Evolutionary conservation across 2,113 vertebrate species (phyloP), one percentile per base, ranked within the genome.

Genomic region (Nothoprocta pentlandii): DNA sequence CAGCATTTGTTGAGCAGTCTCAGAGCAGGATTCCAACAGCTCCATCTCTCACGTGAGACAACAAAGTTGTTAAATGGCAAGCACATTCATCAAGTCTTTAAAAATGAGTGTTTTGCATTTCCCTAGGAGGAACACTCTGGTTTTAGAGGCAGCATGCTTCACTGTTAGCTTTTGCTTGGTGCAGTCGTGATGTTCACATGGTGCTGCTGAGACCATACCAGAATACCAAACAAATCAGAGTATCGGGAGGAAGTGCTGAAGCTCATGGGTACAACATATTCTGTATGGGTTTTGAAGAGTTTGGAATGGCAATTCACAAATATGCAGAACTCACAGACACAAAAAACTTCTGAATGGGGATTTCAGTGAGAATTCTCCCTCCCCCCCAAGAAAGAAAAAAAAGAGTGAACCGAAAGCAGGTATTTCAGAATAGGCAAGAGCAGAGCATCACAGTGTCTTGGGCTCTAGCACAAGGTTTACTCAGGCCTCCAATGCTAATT

Each of bases 11-110:
- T 68, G 54, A 4, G 25, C n/a, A 59, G 10, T 21, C 8, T 63
- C 46, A 59, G 28, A 63, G 39, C 8, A 63, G 39, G 12, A 81
- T 46, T 78, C 30, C 58, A 91, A 42, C 15, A 49, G 42, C 46
- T 87, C 8, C 8, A 47, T 10, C 19, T 67, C 30, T 81, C 16
- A 32, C 0, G 0, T 2, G 19, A 94, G 23, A 62, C 26, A 92
- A 66, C 1, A 1, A 53, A 80, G 62, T 54, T 70, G 22, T 74
- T 56, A 59, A 88, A 75, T 25, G 53, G 10, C 10, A 41, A n/a
- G 20, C 49, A 68, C 47, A 56, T 5, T 81, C 89, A 64, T 44
- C 22, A 36, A 59, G 41, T 34, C 34, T 79, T 89, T 56, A 64
- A 39, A 61, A 58, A 6, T 0, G 7, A 21, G 7, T 22, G 16